Evolutionary conservation across 2,888 invertebrate genomes (phyloP), one percentile per base, ranked within the genome.

Genomic region (Acanthopleura granulata): DNA sequence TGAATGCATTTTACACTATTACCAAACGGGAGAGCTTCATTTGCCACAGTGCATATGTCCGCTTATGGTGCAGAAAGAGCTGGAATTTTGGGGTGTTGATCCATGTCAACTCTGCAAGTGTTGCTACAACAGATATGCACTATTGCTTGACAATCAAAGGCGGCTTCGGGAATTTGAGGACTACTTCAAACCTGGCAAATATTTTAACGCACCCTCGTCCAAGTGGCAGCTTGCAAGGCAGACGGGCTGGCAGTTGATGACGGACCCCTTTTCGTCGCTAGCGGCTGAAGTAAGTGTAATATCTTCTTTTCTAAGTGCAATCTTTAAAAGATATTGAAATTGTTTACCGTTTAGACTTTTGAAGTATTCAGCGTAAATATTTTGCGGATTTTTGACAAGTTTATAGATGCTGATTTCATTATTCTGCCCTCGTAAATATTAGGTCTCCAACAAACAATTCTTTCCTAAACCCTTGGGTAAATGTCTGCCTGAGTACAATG

Each of bases 191-290:
- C 27, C 29, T 16, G 25, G 25, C 27, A 15, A 27, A 15, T 22
- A 22, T 6, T 22, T 27, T 6, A 16, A 18, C 9, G 15, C 22
- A 18, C 15, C 27, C 25, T 74, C 57, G 40, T 71, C 30, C 61
- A 76, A 70, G 50, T 76, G 76, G 75, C 73, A 72, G 49, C 66
- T 30, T 25, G 51, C 57, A 12, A 69, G 74, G 51, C 50, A 69
- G n/a, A 72, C 69, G 25, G 62, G 74, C 0, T 78, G 79, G 78
- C 40, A 51, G 6, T 57, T 81, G 6, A 62, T 83, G 29, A 80
- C 80, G 40, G 78, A 81, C 18, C 82, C 82, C 0, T 72, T 74
- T 18, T 80, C 81, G 6, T 78, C 79, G 14, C 18, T 49, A 0
- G 30, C 70, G 9, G 80, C 82, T 9, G 78, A 79, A 79, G 80